A percentile compares a stretch with the other conserved stretches of the same genome.
phyloP scores from a whole-genome alignment of 2,797 vertebrate genomes.

The Rhabdomys pumilio region DNA sequence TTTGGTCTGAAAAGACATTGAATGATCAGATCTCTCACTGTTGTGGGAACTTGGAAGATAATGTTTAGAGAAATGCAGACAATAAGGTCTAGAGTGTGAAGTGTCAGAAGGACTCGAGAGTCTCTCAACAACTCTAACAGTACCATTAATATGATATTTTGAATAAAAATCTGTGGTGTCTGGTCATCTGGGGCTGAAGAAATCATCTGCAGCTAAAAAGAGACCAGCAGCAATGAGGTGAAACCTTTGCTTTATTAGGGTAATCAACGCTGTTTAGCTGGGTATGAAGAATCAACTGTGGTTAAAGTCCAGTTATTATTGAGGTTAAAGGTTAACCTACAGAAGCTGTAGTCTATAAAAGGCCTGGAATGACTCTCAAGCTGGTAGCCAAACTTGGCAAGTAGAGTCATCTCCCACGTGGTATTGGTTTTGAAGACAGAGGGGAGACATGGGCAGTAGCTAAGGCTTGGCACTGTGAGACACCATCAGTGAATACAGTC shows the following conservation, averaged over 20 bases:
- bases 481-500: background rate
- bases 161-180: background rate
- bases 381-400: background rate
- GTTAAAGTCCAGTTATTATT: background rate
- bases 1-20: background rate
- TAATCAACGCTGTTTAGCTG: background rate
- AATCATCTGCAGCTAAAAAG: background rate
- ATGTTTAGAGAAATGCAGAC: background rate
- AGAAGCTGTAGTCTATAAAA: background rate
- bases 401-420: background rate
- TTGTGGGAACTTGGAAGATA: background rate
- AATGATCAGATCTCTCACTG: background rate
- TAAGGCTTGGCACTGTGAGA: background rate
- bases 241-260: background rate
- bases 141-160: background rate
- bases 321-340: background rate
- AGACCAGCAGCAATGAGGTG: background rate
- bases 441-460: background rate
- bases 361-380: background rate
- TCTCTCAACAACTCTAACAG: background rate
- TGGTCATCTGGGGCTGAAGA: background rate
- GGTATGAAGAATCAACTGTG: background rate
- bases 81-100: background rate
- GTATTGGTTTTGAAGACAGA: background rate
- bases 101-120: background rate